phyloP scores from a whole-genome alignment of 1,140 invertebrate genomes.

The Delia radicum region DNA sequence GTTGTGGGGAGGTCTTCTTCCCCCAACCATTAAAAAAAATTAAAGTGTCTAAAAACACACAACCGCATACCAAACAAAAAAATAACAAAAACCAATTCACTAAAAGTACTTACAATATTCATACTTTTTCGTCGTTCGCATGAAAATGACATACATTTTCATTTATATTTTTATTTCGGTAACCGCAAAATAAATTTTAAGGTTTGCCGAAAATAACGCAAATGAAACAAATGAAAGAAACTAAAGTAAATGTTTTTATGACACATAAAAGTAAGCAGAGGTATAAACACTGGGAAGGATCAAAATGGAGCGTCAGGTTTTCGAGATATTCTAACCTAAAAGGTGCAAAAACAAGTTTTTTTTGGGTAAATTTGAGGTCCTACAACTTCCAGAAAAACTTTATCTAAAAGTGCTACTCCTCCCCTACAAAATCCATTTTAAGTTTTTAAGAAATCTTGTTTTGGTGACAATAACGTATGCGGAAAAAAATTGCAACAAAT shows the following conservation, averaged over 20 bases:
- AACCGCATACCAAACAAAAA: background rate
- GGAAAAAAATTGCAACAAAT: too few species aligned
- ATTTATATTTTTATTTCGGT: background rate
- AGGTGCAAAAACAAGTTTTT: too few species aligned
- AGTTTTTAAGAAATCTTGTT: too few species aligned
- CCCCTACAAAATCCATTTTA: too few species aligned
- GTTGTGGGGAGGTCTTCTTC: background rate
- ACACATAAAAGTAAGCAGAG: background rate
- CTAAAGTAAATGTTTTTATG: background rate
- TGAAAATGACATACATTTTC: background rate
- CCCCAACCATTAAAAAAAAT: background rate
- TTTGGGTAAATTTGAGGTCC: too few species aligned
- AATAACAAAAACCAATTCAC: background rate
- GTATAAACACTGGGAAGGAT: background rate
- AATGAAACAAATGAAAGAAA: background rate
- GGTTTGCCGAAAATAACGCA: background rate
- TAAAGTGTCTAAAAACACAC: background rate
- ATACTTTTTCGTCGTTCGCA: background rate
- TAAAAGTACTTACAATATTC: background rate
- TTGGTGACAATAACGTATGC: too few species aligned
- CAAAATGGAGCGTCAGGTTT: too few species aligned
- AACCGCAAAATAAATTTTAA: slow-evolving; percentile 2
- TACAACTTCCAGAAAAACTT: too few species aligned
- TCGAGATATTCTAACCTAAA: too few species aligned
- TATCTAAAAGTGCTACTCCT: too few species aligned